These are phyloP conservation scores for Fukomys damarensis DNA, from an alignment of 2,113 vertebrate species.

Conservation along the genomic window DNA sequence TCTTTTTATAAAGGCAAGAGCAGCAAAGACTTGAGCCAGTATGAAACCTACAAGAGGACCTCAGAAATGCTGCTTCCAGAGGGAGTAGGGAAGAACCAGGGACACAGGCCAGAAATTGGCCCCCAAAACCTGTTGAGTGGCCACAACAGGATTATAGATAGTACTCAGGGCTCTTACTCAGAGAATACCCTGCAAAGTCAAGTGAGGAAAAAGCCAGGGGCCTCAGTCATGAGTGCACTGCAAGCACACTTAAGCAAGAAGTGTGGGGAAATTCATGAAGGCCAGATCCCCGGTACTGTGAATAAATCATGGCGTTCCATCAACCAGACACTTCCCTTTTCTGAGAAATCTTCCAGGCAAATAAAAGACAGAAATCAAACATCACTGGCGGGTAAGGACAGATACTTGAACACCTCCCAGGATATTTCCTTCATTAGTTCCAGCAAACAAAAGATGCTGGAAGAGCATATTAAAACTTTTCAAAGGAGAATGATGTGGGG, in stretches of 20 bases:
- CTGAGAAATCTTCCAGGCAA: not conserved
- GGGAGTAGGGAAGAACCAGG: no score
- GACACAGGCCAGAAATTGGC: not conserved
- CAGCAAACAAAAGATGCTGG: not conserved
- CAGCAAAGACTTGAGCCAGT: not conserved
- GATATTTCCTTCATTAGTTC: not conserved
- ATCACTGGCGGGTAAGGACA: not conserved
- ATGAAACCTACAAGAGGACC: no score
- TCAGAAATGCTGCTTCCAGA: not conserved
- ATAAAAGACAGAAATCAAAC: not conserved
- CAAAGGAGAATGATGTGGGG: not conserved
- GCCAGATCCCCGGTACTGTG: not conserved
- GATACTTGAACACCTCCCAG: not conserved
- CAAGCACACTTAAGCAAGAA: slow-evolving; percentile 19
- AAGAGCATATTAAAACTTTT: not conserved
- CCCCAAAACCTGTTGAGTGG: not conserved
- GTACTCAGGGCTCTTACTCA: not conserved
- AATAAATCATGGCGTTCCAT: not conserved
- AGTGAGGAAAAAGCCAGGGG: not conserved
- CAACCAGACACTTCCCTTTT: not conserved
- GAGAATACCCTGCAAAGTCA: not conserved
- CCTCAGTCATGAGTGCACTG: not conserved
- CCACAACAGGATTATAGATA: not conserved
- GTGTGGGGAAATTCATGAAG: not conserved
- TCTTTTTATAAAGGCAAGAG: not conserved